Base-by-base conservation (phyloP, 2,113 vertebrate species). In the Melanostigma gelatinosum region DNA sequence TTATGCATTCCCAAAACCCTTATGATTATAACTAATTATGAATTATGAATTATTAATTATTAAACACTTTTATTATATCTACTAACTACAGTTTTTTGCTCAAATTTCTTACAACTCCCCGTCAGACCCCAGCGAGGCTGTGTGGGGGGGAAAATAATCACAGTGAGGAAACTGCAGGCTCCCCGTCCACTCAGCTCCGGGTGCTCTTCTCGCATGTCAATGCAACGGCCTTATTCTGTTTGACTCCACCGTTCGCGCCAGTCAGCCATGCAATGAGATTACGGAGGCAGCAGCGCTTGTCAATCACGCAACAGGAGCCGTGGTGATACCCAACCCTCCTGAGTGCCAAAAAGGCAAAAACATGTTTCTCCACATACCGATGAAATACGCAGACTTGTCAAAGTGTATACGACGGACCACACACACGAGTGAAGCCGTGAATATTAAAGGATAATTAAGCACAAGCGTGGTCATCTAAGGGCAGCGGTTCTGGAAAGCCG, bases 241-340 rank as follows among this genome's bases (percentile, higher is more conserved):
- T 82, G 86, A 90, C 88, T 91, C 78, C 78, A 81, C 87, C 81
- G 87, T 81, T 89, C 20, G 67, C 75, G 44, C 70, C 81, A 87
- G 75, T 84, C 82, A 69, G 79, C 70, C 75, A 52, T 83, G 77
- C 88, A 87, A 87, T 88, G 80, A 79, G 82, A 86, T 89, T 74
- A 83, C 76, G 82, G 77, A 85, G 79, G 71, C 75, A 66, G 85
- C 85, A 79, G 85, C 29, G 55, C 77, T 86, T 89, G 90, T 92
- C 92, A 93, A 86, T 93, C 89, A 89, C 87, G 78, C 88, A 84
- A 82, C 83, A 84, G 87, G 87, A 79, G 79, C 42, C 18, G 75
- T 76, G 79, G 69, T 76, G 84, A 90, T 87, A 69, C 73, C 57
- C 75, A 64, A 71, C 62, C 77, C 76, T 87, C 86, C 78, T 65